Conservation (phyloP, 2,113 vertebrate genomes). For the Pseudorasbora parva region DNA sequence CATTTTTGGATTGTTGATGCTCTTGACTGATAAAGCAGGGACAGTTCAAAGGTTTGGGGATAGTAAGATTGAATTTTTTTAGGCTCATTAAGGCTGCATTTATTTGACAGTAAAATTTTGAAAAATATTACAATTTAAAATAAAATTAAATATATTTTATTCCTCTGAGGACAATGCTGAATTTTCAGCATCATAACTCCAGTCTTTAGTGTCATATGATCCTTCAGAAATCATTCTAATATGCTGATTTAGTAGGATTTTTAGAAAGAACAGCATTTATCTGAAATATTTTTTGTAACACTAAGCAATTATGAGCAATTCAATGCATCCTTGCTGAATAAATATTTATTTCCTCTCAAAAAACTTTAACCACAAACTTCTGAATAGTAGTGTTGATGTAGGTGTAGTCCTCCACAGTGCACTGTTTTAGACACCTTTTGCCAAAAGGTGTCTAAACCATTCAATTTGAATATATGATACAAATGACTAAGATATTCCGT, state of each 20-base stretch:
- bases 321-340: neutral
- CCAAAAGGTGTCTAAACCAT: no score
- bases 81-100: neutral
- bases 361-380: no score
- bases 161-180: neutral
- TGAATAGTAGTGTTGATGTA: neutral
- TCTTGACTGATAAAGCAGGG: neutral
- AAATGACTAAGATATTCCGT: neutral
- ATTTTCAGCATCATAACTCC: neutral
- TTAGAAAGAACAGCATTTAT: neutral
- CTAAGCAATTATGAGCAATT: neutral
- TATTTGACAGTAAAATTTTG: neutral
- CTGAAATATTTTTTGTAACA: neutral
- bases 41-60: neutral
- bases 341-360: neutral
- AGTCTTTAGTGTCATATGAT: neutral
- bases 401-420: neutral
- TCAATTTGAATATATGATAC: neutral
- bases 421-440: no score
- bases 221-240: neutral
- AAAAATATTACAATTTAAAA: no score
- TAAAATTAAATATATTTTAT: neutral
- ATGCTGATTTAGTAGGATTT: neutral
- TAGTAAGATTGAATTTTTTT: neutral
- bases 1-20: conserved; percentile 3